These are phyloP conservation scores for Temnothorax nylanderi DNA, from an alignment of 1,140 invertebrate genomes.

Conservation along the genomic window DNA sequence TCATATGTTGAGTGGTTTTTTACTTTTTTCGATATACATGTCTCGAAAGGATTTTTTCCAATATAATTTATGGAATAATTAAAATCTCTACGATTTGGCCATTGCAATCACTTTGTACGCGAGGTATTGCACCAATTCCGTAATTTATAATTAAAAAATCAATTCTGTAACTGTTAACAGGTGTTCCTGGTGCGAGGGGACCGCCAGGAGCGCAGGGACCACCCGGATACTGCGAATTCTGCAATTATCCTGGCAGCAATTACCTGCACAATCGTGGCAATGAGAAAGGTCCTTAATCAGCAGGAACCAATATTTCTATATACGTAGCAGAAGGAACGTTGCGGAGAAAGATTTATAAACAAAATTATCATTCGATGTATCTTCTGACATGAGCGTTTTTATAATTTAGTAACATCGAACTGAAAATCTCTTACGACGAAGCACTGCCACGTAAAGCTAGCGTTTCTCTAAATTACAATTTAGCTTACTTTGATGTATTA, in stretches of 20 bases:
- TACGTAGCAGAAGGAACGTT: not conserved
- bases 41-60: not conserved
- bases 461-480: not conserved
- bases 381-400: not conserved
- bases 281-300: slow-evolving; percentile 70
- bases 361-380: not conserved
- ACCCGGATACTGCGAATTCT: slow-evolving; percentile 89
- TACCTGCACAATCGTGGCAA: slow-evolving; percentile 72
- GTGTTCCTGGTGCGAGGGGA: slow-evolving; percentile 85
- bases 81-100: not conserved
- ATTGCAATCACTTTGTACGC: not conserved
- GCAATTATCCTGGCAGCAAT: slow-evolving; percentile 82
- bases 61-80: not conserved
- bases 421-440: not conserved
- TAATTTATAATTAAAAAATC: not conserved
- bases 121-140: not conserved
- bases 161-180: slow-evolving; percentile 74
- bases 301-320: not conserved
- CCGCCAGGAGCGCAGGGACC: slow-evolving; percentile 86
- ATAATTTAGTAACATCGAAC: not conserved
- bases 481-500: slow-evolving; percentile 6
- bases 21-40: too few species aligned
- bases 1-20: too few species aligned
- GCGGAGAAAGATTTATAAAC: not conserved
- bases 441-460: slow-evolving; percentile 23